A percentile compares a stretch with the other conserved stretches of the same genome.
Conservation (phyloP, 2,113 vertebrate species). For the Sander vitreus region DNA sequence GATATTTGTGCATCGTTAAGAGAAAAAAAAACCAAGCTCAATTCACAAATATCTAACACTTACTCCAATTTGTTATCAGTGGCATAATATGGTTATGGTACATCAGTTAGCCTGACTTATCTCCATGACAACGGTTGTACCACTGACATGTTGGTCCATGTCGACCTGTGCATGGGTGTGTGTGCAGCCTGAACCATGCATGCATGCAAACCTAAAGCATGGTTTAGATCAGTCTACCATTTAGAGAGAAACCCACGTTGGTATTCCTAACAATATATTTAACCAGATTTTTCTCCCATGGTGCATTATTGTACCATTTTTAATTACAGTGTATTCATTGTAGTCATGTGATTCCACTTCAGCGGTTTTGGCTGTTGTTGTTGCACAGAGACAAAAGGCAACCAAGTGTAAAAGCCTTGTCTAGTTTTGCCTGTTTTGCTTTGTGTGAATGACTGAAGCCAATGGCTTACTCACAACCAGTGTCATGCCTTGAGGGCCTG, state of each 20-base stretch:
- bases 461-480: conserved; percentile 55
- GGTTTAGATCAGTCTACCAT: conserved; percentile 8
- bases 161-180: conserved; percentile 53
- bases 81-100: conserved; percentile 49
- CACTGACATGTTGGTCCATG: conserved; percentile 63
- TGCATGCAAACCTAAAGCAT: conserved; percentile 39
- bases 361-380: conserved; percentile 45
- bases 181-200: conserved; percentile 39
- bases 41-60: neutral
- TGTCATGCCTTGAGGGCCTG: conserved; percentile 54
- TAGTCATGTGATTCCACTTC: conserved; percentile 31
- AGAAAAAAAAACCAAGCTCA: neutral
- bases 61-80: conserved; percentile 40
- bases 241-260: neutral
- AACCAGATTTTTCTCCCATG: neutral
- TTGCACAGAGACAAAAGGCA: conserved; percentile 52
- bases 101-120: conserved; percentile 74
- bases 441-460: conserved; percentile 67
- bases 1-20: neutral
- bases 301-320: conserved; percentile 15
- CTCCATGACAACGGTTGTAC: conserved; percentile 80
- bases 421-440: conserved; percentile 72
- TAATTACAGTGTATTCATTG: neutral
- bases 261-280: neutral
- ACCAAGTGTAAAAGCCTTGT: conserved; percentile 65